Base-by-base conservation (phyloP, 2,888 invertebrate genomes). In the Serripes groenlandicus region DNA sequence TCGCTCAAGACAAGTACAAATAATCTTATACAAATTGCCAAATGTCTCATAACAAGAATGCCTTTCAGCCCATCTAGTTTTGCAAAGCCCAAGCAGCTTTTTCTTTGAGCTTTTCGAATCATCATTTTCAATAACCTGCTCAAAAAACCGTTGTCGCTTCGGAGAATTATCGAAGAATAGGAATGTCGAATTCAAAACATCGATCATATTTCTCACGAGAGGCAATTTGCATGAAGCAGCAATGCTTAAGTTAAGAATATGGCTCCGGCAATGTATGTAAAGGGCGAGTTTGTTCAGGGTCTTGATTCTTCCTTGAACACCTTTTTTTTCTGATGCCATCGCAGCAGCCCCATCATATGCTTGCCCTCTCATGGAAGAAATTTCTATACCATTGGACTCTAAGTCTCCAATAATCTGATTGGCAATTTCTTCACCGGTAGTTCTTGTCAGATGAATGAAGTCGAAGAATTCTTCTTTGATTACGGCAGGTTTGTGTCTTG, bases 301-400 rank as follows among this genome's bases (percentile, higher is more conserved):
- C 37, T 80, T 80, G 11, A 85, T 82, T 37, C 68, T 49, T 18
- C 74, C 69, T 64, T 79, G 76, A n/a, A 76, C 72, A n/a, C 85
- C 80, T 18, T 66, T 35, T 28, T 68, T 76, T 49, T 68, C 72
- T 11, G 75, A 71, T 21, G 82, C 62, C 75, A 85, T 80, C 9
- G 71, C 72, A 34, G 77, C 78, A n/a, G 77, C 79, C 5, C 81
- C 81, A 66, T 85, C 85, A 74, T 83, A 83, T 30, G 76, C 75
- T 52, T 83, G 85, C 15, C 77, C 85, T 62, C 81, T 79, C 28
- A 69, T 69, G 37, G 74, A 70, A 54, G 23, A 62, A 1, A 77
- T 56, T 28, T 26, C 15, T n/a, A 35, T 30, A 21, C 15, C 35
- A 35, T 66, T 66, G 15, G 66, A 21, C 35, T 34, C 32, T n/a